Evolutionary conservation across 2,113 vertebrate genomes (phyloP), one percentile per base, ranked within the genome.

Genomic region (Seriola quinqueradiata): DNA sequence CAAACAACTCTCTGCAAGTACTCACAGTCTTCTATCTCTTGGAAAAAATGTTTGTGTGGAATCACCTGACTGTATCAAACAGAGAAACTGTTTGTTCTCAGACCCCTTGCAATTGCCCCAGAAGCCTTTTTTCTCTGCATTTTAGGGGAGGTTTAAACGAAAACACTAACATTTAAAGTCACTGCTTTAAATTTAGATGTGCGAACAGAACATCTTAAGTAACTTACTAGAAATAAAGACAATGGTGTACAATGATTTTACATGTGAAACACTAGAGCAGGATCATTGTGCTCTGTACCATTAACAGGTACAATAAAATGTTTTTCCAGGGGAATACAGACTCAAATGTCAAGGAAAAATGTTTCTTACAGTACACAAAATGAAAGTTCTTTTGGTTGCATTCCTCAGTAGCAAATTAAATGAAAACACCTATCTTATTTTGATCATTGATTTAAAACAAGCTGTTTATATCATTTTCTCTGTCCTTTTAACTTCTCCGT

Each of bases 21-120:
- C 19, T 79, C 8, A 3, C 8, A 63, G 16, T 70, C 2, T 48
- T 66, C 13, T 25, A 7, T 63, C 13, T 66, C 13, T 21, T 58
- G 36, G 25, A 60, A 42, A 44, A 32, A 17, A 65, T 61, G n/a
- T 73, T 78, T 21, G 55, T 13, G 42, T 13, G 5, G 34, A 57
- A 65, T 81, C 84, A 77, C 66, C 58, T 84, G 89, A 79, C 84
- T 73, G 2, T 21, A 32, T 13, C 13, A 54, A 67, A 85, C 64
- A 85, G 52, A 87, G 44, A 16, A 57, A 40, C 58, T 58, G 48
- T 81, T 85, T 90, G 74, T 90, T 85, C 46, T 67, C 63, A 67
- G 34, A 48, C 34, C 14, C 0, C 14, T 54, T 61, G 12, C 12
- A 74, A 59, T 0, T 61, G 17, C 14, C 57, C 16, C 67, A 38